These are phyloP conservation scores for Etheostoma cragini DNA, from an alignment of 2,113 vertebrate species.

Conservation along the genomic window DNA sequence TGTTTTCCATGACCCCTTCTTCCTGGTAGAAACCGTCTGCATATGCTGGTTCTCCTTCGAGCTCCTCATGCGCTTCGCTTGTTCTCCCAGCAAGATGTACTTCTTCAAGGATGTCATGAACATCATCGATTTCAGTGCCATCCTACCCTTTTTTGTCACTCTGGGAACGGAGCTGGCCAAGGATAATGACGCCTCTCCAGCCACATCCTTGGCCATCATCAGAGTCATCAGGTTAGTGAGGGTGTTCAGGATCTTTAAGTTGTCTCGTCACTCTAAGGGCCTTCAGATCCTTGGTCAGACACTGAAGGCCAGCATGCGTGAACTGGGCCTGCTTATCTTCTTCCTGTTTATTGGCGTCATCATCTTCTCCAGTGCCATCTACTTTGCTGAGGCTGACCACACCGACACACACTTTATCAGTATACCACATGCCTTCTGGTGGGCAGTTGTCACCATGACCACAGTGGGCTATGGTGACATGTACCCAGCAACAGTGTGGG, in stretches of 20 bases:
- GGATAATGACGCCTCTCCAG: slow-evolving; percentile 66
- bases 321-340: slow-evolving; percentile 91
- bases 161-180: slow-evolving; percentile 86
- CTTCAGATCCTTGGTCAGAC: slow-evolving; percentile 92
- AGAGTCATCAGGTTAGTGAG: slow-evolving; percentile 90
- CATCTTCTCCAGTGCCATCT: slow-evolving; percentile 91
- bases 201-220: slow-evolving; percentile 87
- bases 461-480: slow-evolving; percentile 94
- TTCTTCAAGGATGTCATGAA: slow-evolving; percentile 95
- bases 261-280: slow-evolving; percentile 91
- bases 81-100: slow-evolving; percentile 85
- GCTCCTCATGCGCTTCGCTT: slow-evolving; percentile 85
- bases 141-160: slow-evolving; percentile 90
- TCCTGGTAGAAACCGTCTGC: slow-evolving; percentile 90
- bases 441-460: slow-evolving; percentile 94
- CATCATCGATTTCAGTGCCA: slow-evolving; percentile 90
- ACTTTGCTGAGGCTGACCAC: slow-evolving; percentile 91
- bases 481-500: slow-evolving; percentile 89
- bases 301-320: slow-evolving; percentile 90
- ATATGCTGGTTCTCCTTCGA: slow-evolving; percentile 94
- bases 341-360: slow-evolving; percentile 88
- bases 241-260: slow-evolving; percentile 90
- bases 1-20: slow-evolving; percentile 88
- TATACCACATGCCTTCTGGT: slow-evolving; percentile 93
- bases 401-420: slow-evolving; percentile 86